Evolutionary conservation across 2,888 invertebrate genomes (phyloP).

Genomic region (Pyrrhosoma nymphula): DNA sequence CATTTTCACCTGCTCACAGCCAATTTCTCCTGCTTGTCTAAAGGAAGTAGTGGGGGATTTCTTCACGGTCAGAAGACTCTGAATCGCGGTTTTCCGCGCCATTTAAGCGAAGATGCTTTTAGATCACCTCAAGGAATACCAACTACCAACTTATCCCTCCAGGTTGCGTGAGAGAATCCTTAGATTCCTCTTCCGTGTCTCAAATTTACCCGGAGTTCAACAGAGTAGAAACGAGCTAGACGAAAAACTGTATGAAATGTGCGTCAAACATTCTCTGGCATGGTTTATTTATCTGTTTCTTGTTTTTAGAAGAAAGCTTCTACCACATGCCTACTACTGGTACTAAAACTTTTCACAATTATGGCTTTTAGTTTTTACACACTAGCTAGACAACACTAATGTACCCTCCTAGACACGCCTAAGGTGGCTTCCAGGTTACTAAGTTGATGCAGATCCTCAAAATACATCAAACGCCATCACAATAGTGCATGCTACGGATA

Average conservation of each 20-base stretch:
- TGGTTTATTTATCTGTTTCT: not conserved
- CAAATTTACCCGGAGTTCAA: not conserved
- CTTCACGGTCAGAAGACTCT: not conserved
- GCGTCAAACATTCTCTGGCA: not conserved
- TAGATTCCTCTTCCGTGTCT: not conserved
- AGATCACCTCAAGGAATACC: not conserved
- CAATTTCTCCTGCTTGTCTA: not conserved
- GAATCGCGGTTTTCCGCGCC: not conserved
- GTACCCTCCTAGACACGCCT: no score
- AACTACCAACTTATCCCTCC: not conserved
- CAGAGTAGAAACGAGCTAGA: not conserved
- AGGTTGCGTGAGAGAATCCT: not conserved
- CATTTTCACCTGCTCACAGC: not conserved
- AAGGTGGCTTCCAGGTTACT: no score
- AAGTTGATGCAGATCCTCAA: no score
- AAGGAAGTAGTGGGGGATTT: not conserved
- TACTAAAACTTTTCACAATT: no score
- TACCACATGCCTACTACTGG: no score
- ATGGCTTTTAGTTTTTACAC: no score
- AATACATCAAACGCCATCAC: no score
- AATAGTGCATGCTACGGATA: no score
- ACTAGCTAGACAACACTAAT: no score
- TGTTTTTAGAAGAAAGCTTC: no score
- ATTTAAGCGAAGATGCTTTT: not conserved
- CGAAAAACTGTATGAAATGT: not conserved